Evolutionary conservation across 2,797 vertebrate species (phyloP).

Genomic region (Phoebastria nigripes): DNA sequence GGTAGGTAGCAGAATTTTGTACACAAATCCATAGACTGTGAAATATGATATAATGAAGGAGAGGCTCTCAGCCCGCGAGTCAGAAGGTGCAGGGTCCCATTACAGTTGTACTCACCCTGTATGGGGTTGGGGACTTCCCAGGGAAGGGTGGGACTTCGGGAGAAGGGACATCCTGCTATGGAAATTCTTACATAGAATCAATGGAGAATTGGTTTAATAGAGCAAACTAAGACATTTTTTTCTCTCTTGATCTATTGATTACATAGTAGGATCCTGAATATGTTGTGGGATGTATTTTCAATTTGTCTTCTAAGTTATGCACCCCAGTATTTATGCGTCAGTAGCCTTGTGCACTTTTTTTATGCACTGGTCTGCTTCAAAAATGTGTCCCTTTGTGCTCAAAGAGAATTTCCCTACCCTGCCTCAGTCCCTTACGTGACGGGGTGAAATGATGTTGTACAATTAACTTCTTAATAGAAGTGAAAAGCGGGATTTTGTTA

Average conservation of each 20-base stretch:
- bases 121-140: background rate
- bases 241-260: background rate
- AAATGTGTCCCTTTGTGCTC: background rate
- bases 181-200: background rate
- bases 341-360: background rate
- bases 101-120: background rate
- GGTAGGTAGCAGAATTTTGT: constrained; percentile 74
- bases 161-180: background rate
- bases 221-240: background rate
- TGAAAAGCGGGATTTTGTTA: background rate
- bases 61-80: background rate
- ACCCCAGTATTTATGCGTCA: background rate
- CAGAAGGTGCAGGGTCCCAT: background rate
- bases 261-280: background rate
- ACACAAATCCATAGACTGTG: background rate
- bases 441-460: background rate
- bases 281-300: background rate
- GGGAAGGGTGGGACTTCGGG: background rate
- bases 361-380: background rate
- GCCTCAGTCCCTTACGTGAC: background rate
- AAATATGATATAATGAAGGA: background rate
- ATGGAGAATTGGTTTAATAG: background rate
- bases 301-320: background rate
- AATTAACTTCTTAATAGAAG: background rate
- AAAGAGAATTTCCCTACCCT: background rate